Evolutionary conservation across 1,140 invertebrate species (phyloP).

Genomic region (Drosophila arawakana): DNA sequence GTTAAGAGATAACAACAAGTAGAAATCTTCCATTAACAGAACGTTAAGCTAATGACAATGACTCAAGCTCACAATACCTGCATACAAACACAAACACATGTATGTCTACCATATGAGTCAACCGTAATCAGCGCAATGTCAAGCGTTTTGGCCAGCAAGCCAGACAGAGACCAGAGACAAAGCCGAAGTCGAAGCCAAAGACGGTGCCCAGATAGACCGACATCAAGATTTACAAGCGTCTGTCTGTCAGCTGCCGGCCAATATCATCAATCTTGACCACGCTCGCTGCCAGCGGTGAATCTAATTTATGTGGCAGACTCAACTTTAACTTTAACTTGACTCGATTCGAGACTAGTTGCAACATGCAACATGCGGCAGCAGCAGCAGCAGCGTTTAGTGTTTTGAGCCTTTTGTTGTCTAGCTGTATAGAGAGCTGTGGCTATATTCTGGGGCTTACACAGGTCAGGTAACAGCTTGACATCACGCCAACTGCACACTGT

Average conservation of each 20-base stretch:
- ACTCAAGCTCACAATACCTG: constrained; percentile 45
- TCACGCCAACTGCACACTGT: constrained; percentile 15
- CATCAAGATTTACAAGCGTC: constrained; percentile 69
- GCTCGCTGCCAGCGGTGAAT: constrained; percentile 36
- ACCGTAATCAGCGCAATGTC: constrained; percentile 71
- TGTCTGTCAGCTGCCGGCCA: constrained; percentile 57
- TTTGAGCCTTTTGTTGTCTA: constrained; percentile 41
- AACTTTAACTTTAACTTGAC: not conserved
- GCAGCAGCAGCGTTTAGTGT: constrained; percentile 20
- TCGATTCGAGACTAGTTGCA: constrained; percentile 28
- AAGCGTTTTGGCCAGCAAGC: constrained; percentile 43
- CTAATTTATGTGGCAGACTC: constrained; percentile 56
- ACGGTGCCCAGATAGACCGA: constrained; percentile 6
- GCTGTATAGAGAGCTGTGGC: not conserved
- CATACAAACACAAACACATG: not conserved
- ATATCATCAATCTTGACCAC: constrained; percentile 66
- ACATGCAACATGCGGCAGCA: constrained; percentile 14
- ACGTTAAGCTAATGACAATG: constrained; percentile 71
- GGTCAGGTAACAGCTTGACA: constrained; percentile 26
- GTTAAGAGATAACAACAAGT: constrained; percentile 58
- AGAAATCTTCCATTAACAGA: constrained; percentile 6
- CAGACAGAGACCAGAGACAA: constrained; percentile 14
- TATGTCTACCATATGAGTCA: constrained; percentile 43
- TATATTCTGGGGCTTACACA: constrained; percentile 17
- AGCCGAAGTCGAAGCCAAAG: constrained; percentile 7